These are phyloP conservation scores for Leptinotarsa peninsularis DNA, from an alignment of 2,888 invertebrate genomes.

Conservation along the genomic window DNA sequence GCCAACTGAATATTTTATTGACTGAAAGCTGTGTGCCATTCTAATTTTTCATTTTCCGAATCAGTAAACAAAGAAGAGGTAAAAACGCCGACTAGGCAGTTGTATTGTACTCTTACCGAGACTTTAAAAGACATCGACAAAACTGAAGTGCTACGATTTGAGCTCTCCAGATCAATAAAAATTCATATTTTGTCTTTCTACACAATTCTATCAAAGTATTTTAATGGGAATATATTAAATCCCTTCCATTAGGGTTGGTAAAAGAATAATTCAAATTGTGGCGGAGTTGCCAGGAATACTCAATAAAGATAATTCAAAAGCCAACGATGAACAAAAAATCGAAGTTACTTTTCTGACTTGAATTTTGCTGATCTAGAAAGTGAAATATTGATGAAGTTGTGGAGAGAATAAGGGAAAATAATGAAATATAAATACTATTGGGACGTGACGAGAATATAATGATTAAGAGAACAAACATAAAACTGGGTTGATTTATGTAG, in stretches of 20 bases:
- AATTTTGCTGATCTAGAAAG: no score
- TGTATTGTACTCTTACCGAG: slow-evolving; percentile 54
- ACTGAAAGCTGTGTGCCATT: slow-evolving; percentile 28
- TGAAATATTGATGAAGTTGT: no score
- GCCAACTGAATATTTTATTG: slow-evolving; percentile 25
- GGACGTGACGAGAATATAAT: no score
- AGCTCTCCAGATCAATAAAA: slow-evolving; percentile 45
- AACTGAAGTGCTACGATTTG: slow-evolving; percentile 47
- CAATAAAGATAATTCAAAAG: background rate
- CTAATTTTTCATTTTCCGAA: slow-evolving; percentile 49
- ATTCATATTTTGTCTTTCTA: slow-evolving; percentile 41
- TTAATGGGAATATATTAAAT: slow-evolving; percentile 22
- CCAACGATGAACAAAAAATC: no score
- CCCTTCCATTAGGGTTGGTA: background rate
- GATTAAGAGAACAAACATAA: no score
- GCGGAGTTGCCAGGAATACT: background rate
- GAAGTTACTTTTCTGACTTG: no score
- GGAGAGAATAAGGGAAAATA: no score
- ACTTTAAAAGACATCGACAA: slow-evolving; percentile 49
- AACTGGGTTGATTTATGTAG: no score
- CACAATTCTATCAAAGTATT: slow-evolving; percentile 36
- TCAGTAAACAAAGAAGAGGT: slow-evolving; percentile 53
- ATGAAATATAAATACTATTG: no score
- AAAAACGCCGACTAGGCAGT: slow-evolving; percentile 56
- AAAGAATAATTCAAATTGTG: background rate